Conservation (phyloP, 2,888 invertebrate genomes). For the Tryphoninae sp. region DNA sequence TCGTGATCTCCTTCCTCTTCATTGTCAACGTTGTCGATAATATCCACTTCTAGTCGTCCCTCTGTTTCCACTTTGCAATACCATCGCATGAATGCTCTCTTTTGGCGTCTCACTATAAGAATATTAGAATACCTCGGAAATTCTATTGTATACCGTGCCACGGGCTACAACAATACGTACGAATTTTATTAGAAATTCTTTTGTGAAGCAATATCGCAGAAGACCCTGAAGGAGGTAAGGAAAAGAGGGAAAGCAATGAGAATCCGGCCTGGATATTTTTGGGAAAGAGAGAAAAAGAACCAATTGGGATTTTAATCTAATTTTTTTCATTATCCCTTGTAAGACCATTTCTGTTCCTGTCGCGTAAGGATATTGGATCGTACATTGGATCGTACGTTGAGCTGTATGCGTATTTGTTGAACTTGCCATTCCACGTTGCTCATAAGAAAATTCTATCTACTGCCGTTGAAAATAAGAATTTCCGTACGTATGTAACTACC, state of each 20-base stretch:
- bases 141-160: slow-evolving; percentile 25
- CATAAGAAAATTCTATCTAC: too few species aligned
- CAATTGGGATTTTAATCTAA: slow-evolving; percentile 30
- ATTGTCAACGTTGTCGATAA: neutral
- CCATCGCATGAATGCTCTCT: neutral
- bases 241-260: neutral
- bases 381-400: too few species aligned
- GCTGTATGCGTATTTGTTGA: too few species aligned
- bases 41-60: neutral
- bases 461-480: too few species aligned
- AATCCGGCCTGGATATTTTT: neutral
- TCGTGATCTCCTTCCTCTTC: neutral
- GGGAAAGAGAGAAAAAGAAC: neutral
- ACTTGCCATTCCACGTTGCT: too few species aligned
- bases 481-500: too few species aligned
- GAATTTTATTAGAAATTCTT: slow-evolving; percentile 51
- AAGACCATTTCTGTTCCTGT: neutral
- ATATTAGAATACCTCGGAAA: slow-evolving; percentile 41
- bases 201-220: slow-evolving; percentile 2
- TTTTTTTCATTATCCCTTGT: neutral
- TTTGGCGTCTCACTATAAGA: slow-evolving; percentile 10
- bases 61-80: slow-evolving; percentile 19
- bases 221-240: neutral
- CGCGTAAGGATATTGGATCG: too few species aligned
- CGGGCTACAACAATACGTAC: slow-evolving; percentile 16